Evolutionary conservation across 2,888 invertebrate genomes (phyloP).

Genomic region (Fragum whitleyi): DNA sequence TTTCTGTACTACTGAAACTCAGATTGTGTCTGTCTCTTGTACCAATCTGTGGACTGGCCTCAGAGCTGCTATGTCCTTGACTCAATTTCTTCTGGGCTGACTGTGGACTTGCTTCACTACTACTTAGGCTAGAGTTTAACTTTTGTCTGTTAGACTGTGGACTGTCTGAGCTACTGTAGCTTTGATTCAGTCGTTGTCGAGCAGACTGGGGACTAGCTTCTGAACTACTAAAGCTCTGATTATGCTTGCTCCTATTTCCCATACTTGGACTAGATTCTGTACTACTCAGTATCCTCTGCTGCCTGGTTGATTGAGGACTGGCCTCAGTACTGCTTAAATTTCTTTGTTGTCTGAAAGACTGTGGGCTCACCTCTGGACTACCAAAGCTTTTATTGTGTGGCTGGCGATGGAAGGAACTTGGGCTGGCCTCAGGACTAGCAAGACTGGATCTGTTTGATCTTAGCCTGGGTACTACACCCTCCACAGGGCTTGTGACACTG

Average conservation of each 20-base stretch:
- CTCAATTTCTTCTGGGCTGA: slow-evolving; percentile 32
- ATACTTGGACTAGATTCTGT: slow-evolving; percentile 63
- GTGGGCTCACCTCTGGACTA: slow-evolving; percentile 63
- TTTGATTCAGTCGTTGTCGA: slow-evolving; percentile 38
- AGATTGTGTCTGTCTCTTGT: slow-evolving; percentile 48
- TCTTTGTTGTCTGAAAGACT: slow-evolving; percentile 45
- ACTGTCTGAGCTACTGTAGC: slow-evolving; percentile 54
- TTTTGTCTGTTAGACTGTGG: slow-evolving; percentile 53
- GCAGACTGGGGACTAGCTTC: slow-evolving; percentile 48
- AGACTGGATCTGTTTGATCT: slow-evolving; percentile 55
- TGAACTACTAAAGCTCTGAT: slow-evolving; percentile 56
- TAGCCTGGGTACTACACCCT: slow-evolving; percentile 38
- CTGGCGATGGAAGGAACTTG: slow-evolving; percentile 40
- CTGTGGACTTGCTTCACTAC: slow-evolving; percentile 50
- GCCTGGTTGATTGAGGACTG: slow-evolving; percentile 49
- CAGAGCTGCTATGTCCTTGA: slow-evolving; percentile 50
- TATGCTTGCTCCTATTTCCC: slow-evolving; percentile 45
- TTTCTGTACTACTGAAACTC: slow-evolving; percentile 32
- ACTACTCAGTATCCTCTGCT: slow-evolving; percentile 48
- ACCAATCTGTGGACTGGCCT: slow-evolving; percentile 53
- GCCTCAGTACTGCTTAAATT: slow-evolving; percentile 40
- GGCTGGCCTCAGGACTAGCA: slow-evolving; percentile 62
- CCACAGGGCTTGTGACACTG: slow-evolving; percentile 58
- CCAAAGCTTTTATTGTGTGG: slow-evolving; percentile 48
- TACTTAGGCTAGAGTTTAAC: slow-evolving; percentile 54